These are phyloP conservation scores for Bradypodion ventrale DNA, from an alignment of 2,797 vertebrate genomes.

Conservation along the genomic window DNA sequence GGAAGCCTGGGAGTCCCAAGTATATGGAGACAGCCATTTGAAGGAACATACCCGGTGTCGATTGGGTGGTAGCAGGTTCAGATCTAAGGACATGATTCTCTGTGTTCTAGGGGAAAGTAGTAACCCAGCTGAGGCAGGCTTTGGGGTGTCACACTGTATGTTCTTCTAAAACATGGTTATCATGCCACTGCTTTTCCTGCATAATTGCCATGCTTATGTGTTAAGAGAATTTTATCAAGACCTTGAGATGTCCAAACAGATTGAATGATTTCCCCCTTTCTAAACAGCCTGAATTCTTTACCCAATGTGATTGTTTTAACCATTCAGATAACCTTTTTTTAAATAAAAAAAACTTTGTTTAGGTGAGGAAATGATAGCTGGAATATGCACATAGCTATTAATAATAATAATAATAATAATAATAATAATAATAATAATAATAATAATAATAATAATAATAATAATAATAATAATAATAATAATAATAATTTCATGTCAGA, in stretches of 20 bases:
- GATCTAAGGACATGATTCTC: no score
- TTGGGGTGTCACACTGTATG: background rate
- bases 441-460: no score
- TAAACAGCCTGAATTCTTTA: background rate
- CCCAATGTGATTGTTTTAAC: background rate
- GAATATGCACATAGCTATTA: slow-evolving; percentile 28
- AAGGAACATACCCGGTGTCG: no score
- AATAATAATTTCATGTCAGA: no score
- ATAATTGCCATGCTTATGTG: background rate
- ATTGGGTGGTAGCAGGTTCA: no score
- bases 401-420: no score
- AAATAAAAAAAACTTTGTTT: background rate
- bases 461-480: no score
- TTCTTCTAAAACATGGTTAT: background rate
- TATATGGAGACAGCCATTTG: no score
- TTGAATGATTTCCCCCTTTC: background rate
- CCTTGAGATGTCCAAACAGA: background rate
- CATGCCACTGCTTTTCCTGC: background rate
- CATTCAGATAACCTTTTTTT: slow-evolving; percentile 3
- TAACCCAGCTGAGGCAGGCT: no score
- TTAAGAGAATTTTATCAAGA: slow-evolving; percentile 3
- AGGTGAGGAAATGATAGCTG: slow-evolving; percentile 35
- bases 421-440: no score
- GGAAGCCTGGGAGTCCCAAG: no score
- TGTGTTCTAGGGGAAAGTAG: no score